Conservation (phyloP, 2,797 vertebrate species). For the Aratinga solstitialis region DNA sequence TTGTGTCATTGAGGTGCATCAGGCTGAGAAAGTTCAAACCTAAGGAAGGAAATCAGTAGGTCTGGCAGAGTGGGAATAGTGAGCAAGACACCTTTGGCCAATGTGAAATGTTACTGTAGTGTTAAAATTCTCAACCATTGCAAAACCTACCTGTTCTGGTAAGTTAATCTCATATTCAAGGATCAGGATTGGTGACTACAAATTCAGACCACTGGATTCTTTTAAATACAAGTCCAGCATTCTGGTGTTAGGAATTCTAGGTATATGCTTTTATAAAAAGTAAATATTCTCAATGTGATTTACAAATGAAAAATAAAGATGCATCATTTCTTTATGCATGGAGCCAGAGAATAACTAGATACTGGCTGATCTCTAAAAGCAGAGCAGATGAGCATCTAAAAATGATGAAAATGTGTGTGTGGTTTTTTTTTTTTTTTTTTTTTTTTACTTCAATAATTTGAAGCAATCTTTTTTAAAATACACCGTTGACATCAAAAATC, state of each 20-base stretch:
- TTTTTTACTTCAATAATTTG: not conserved
- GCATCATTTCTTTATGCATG: not conserved
- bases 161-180: not conserved
- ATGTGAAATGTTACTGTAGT: not conserved
- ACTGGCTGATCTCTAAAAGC: not conserved
- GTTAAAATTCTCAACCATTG: not conserved
- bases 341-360: not conserved
- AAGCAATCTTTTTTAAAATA: not conserved
- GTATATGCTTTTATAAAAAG: not conserved
- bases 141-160: not conserved
- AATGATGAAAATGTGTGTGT: not conserved
- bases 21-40: not conserved
- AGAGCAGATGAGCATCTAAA: not conserved
- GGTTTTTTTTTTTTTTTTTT: no score
- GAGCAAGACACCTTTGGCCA: not conserved
- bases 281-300: not conserved
- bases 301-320: not conserved
- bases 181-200: not conserved
- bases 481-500: accelerated
- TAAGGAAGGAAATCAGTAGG: not conserved
- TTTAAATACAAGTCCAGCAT: not conserved
- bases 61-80: not conserved
- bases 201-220: not conserved
- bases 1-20: not conserved
- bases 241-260: not conserved